These are phyloP conservation scores for Asarcornis scutulata DNA, from an alignment of 2,113 vertebrate species.

Conservation along the genomic window DNA sequence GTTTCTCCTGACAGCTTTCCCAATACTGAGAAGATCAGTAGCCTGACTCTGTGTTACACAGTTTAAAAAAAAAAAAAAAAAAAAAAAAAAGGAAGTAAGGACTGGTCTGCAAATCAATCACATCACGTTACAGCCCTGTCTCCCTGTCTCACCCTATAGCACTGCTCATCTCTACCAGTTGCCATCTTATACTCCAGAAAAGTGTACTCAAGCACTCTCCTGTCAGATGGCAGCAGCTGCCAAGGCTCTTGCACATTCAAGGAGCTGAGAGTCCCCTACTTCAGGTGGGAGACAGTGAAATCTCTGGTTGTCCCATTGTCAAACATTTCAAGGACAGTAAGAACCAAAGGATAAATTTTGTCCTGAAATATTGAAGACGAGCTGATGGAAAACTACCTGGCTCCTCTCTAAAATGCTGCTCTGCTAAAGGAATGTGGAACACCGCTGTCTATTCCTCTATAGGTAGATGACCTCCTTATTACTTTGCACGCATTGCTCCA, in stretches of 20 bases:
- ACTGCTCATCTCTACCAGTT: not conserved
- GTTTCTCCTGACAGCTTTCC: not conserved
- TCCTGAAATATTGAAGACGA: not conserved
- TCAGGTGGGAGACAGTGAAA: not conserved
- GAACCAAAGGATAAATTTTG: not conserved
- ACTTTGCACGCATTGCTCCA: not conserved
- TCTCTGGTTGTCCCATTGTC: not conserved
- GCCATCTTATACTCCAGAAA: not conserved
- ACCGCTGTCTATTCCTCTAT: not conserved
- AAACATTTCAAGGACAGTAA: not conserved
- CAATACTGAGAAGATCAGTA: not conserved
- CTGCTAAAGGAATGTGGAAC: constrained; percentile 2
- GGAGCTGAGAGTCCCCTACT: not conserved
- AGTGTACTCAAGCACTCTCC: not conserved
- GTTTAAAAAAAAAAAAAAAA: not conserved
- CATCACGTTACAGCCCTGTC: not conserved
- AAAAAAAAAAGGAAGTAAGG: not conserved
- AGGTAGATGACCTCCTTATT: constrained; percentile 2
- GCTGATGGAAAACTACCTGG: not conserved
- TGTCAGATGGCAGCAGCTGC: not conserved
- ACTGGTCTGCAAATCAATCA: not conserved
- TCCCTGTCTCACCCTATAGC: not conserved
- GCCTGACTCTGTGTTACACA: not conserved
- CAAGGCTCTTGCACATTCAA: not conserved
- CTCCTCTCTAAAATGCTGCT: not conserved